Conservation (phyloP, 2,797 vertebrate species). For the Helicolenus hilgendorfi region DNA sequence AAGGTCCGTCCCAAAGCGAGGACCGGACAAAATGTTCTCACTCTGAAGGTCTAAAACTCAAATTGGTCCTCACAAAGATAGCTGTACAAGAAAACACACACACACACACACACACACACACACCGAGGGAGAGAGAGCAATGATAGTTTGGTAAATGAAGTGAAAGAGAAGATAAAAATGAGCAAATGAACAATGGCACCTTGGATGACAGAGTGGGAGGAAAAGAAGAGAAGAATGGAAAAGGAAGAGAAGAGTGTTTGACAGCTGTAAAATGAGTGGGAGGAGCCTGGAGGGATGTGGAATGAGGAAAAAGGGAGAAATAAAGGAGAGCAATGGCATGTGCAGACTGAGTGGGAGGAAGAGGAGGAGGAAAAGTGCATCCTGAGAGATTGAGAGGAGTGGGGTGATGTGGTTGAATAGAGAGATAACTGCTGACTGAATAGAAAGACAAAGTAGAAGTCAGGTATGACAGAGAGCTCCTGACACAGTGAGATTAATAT, state of each 20-base stretch:
- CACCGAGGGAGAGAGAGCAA: not conserved
- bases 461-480: not conserved
- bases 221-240: slow-evolving; percentile 6
- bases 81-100: too few species aligned
- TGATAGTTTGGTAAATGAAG: slow-evolving; percentile 11
- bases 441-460: not conserved
- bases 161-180: slow-evolving; percentile 3
- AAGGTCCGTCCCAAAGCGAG: too few species aligned
- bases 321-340: slow-evolving; percentile 11
- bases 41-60: too few species aligned
- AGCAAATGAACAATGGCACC: slow-evolving; percentile 8
- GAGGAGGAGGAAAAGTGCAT: slow-evolving; percentile 4
- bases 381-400: slow-evolving; percentile 5
- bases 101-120: not conserved
- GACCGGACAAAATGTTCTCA: too few species aligned
- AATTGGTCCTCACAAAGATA: not conserved
- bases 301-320: slow-evolving; percentile 26
- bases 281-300: slow-evolving; percentile 13
- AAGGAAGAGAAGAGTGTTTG: not conserved
- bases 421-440: slow-evolving; percentile 4
- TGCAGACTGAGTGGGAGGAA: slow-evolving; percentile 43
- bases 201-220: slow-evolving; percentile 17
- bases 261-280: slow-evolving; percentile 36
- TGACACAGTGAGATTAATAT: not conserved
- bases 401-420: not conserved